A percentile compares a stretch with the other conserved stretches of the same genome.
phyloP scores from a whole-genome alignment of 2,888 invertebrate species.

The Timema cristinae region DNA sequence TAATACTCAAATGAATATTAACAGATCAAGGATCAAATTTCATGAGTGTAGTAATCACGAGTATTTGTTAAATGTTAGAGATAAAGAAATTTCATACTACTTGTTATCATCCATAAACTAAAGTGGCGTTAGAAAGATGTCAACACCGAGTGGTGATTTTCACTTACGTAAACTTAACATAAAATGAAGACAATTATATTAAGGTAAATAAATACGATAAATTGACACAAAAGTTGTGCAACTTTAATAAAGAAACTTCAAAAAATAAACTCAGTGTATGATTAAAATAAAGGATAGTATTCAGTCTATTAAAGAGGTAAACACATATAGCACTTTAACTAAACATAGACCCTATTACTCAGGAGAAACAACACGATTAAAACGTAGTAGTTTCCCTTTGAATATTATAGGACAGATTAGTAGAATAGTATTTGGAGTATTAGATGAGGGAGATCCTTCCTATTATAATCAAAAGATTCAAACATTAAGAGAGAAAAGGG shows the following conservation, averaged over 20 bases:
- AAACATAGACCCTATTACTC: neutral
- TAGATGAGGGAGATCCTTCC: conserved; percentile 1
- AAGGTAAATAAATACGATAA: neutral
- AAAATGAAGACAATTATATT: neutral
- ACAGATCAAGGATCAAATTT: neutral
- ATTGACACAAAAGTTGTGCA: neutral
- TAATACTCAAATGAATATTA: neutral
- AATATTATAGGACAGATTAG: conserved; percentile 1
- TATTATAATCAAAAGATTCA: conserved; percentile 1
- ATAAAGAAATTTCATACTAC: neutral
- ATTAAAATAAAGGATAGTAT: neutral
- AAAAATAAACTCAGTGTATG: neutral
- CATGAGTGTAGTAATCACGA: neutral
- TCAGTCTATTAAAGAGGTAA: neutral
- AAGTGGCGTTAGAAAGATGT: neutral
- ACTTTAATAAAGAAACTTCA: neutral
- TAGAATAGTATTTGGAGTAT: neutral
- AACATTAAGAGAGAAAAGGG: neutral
- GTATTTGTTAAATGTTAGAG: neutral
- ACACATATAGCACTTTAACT: neutral
- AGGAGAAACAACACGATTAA: neutral
- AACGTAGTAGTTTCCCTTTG: conserved; percentile 3
- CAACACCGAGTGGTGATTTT: conserved; percentile 6
- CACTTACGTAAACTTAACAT: neutral
- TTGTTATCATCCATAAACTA: neutral